phyloP scores from a whole-genome alignment of 2,113 vertebrate species.

The Cranoglanis bouderius region DNA sequence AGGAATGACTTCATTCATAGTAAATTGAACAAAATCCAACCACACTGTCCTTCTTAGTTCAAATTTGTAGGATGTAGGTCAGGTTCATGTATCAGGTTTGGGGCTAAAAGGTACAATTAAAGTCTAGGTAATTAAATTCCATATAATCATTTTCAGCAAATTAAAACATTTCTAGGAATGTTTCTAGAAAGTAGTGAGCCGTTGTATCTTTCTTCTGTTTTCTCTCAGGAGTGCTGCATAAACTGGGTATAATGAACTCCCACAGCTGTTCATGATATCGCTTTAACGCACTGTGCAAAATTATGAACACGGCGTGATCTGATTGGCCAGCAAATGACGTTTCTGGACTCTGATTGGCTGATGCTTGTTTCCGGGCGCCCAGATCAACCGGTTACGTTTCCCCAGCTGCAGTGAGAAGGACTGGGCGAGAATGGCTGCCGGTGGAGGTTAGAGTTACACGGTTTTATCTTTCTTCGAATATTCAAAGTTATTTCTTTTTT shows the following conservation, averaged over 20 bases:
- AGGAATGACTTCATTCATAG: neutral
- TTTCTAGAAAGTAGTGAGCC: neutral
- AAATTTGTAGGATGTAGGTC: neutral
- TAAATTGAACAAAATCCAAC: neutral
- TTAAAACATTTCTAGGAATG: neutral
- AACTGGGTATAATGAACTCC: neutral
- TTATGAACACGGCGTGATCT: conserved; percentile 5
- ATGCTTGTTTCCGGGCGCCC: conserved; percentile 74
- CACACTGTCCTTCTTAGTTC: neutral
- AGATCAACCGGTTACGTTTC: conserved; percentile 69
- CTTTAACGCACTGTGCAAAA: conserved; percentile 39
- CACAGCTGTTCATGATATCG: neutral
- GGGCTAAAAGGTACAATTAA: neutral
- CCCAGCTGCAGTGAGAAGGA: conserved; percentile 72
- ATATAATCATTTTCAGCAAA: too few relatives aligned
- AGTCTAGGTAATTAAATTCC: neutral
- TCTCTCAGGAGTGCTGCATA: neutral
- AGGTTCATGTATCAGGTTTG: neutral
- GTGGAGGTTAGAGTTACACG: conserved; percentile 87
- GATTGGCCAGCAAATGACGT: conserved; percentile 61
- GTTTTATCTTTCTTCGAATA: conserved; percentile 62
- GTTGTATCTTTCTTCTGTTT: neutral
- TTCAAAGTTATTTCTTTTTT: conserved; percentile 44
- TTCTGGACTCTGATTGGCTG: conserved; percentile 65
- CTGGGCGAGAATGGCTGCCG: conserved; percentile 92